These are phyloP conservation scores for Rotaria sp. DNA, from an alignment of 2,888 invertebrate genomes.

Conservation along the genomic window DNA sequence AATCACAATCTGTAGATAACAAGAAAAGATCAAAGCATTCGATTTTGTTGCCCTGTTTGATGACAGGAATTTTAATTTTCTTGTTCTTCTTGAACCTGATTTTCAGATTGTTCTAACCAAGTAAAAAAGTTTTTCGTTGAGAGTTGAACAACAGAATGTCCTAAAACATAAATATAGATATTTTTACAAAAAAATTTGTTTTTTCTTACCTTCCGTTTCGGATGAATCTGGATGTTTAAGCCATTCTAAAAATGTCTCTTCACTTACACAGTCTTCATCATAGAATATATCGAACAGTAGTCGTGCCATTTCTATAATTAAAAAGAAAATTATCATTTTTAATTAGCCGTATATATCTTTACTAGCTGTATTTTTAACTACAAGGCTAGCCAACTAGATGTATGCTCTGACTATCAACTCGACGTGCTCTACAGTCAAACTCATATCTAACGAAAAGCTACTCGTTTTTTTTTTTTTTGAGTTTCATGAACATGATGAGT, in stretches of 20 bases:
- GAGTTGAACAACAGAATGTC: background rate
- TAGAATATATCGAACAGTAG: conserved; percentile 70
- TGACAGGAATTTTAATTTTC: too few relatives aligned
- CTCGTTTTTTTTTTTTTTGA: too few relatives aligned
- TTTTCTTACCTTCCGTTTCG: background rate
- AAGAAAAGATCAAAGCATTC: too few relatives aligned
- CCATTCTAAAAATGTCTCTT: conserved; percentile 75
- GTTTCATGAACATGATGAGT: too few relatives aligned
- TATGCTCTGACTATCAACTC: too few relatives aligned
- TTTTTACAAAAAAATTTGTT: conserved; percentile 34
- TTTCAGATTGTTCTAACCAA: background rate
- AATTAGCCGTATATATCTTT: too few relatives aligned
- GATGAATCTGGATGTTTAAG: conserved; percentile 62
- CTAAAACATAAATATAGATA: background rate
- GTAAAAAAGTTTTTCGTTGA: conserved; percentile 3
- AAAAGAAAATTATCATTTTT: too few relatives aligned
- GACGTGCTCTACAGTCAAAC: too few relatives aligned
- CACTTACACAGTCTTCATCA: conserved; percentile 71
- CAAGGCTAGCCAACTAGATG: too few relatives aligned
- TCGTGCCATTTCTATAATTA: conserved; percentile 70
- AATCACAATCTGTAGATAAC: too few relatives aligned
- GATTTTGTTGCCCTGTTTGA: too few relatives aligned
- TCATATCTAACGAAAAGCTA: too few relatives aligned
- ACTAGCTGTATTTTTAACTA: background rate
- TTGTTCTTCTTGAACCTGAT: background rate